Base-by-base conservation (phyloP, 2,888 invertebrate genomes). In the Acanthacorydalis orientalis region DNA sequence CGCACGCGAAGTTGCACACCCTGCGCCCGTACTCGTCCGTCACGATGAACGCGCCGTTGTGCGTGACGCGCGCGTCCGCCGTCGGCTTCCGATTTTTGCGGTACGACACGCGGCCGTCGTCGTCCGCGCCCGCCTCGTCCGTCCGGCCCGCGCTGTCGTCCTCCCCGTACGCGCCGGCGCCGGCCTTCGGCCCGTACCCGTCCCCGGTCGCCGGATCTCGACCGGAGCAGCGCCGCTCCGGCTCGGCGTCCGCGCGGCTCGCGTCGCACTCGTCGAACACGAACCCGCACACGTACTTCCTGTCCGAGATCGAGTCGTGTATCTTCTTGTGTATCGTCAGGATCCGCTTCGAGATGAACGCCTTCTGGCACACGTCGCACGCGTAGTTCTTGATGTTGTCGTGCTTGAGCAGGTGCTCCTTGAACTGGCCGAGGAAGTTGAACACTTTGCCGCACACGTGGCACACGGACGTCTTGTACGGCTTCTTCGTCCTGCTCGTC, bases 281-380 rank as follows among this genome's bases (percentile, higher is more conserved):
- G 16, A 37, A 37, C 3, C 39, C 39, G 31, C 46, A 46, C n/a
- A 46, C 34, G 12, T 15, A 46, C 31, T 46, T 46, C 14, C 46
- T 33, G 14, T 46, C 38, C 4, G 33, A 31, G 12, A 46, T 39
- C 11, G 46, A 37, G 9, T 37, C 46, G 39, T 46, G 46, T 34
- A 46, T 46, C 38, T 46, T 46, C 14, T 46, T 23, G 12, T 46
- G 46, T 12, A 46, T 39, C 7, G 38, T 46, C 14, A 46, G 11
- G 9, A 46, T 39, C n/a, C 46, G 46, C 31, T 38, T 46, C 10
- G 46, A 46, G 11, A 37, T 37, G 31, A 46, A 46, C n/a, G 39
- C 38, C 31, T 46, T 46, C 7, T 39, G 14, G 16, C 46, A 46
- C 10, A 46, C 38, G 15, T 31, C 15, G 14, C 46, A 46, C 14